Conservation (phyloP, 2,888 invertebrate species). For the Carterocephalus palaemon region DNA sequence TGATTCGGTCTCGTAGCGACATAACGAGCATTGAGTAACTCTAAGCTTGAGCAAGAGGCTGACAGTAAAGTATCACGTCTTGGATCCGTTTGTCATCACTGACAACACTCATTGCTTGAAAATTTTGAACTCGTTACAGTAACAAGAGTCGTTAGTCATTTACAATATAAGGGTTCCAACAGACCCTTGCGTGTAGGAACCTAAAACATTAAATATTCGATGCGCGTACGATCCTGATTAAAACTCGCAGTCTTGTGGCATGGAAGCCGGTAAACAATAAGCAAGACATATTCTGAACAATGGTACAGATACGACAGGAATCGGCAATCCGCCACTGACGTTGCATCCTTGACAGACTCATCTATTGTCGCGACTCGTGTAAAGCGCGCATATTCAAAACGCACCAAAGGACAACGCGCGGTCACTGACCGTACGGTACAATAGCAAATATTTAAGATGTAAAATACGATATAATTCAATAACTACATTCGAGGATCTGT, state of each 20-base stretch:
- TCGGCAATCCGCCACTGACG: conserved; percentile 68
- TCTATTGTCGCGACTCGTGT: conserved; percentile 52
- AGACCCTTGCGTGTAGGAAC: no score
- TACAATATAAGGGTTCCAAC: no score
- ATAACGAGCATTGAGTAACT: no score
- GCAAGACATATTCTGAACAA: conserved; percentile 76
- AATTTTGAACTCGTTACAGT: no score
- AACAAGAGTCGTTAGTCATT: no score
- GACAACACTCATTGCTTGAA: no score
- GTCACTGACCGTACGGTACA: conserved; percentile 47
- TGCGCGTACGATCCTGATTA: conserved; percentile 62
- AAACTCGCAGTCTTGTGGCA: conserved; percentile 60
- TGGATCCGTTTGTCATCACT: no score
- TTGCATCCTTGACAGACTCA: conserved; percentile 47
- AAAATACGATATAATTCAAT: no score
- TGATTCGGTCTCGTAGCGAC: no score
- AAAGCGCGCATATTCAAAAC: conserved; percentile 52
- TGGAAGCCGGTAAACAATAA: conserved; percentile 63
- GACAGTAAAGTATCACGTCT: no score
- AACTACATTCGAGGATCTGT: background rate
- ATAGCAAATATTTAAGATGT: conserved; percentile 27
- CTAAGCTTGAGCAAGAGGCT: no score
- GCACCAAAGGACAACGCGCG: conserved; percentile 41
- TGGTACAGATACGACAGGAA: conserved; percentile 70
- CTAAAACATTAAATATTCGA: conserved; percentile 48